Conservation (phyloP, 2,797 vertebrate genomes). For the Sebastes miniatus region DNA sequence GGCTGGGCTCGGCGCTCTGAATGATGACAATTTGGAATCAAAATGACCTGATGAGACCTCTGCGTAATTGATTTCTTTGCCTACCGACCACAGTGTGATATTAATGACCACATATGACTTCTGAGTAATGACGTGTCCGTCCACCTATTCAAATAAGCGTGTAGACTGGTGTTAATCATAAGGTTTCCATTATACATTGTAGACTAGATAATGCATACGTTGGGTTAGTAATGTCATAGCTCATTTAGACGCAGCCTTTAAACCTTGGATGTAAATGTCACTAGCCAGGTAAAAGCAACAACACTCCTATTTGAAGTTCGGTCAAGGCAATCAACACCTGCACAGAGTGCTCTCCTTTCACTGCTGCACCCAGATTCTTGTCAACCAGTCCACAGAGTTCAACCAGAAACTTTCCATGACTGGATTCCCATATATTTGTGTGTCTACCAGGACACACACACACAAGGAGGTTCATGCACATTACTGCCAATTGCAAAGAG, state of each 20-base stretch:
- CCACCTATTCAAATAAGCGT: neutral
- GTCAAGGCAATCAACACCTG: neutral
- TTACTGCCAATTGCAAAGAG: neutral
- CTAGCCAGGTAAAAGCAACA: neutral
- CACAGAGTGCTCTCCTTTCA: neutral
- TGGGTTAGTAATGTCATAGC: neutral
- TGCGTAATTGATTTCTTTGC: slow-evolving; percentile 24
- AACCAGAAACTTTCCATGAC: neutral
- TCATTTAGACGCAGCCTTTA: neutral
- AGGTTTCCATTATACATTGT: neutral
- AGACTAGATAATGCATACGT: neutral
- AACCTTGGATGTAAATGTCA: neutral
- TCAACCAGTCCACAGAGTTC: neutral
- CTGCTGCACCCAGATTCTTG: neutral
- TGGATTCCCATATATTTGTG: neutral
- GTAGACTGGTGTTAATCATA: neutral
- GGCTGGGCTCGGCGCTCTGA: slow-evolving; percentile 12
- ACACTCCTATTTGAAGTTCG: neutral
- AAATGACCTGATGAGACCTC: slow-evolving; percentile 20
- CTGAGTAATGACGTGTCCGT: neutral
- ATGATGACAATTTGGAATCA: slow-evolving; percentile 24
- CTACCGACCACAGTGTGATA: neutral
- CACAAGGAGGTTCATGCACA: neutral
- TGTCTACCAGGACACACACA: accelerated
- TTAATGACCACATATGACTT: neutral